Conservation (phyloP, 2,113 vertebrate genomes). For the Eptesicus fuscus region DNA sequence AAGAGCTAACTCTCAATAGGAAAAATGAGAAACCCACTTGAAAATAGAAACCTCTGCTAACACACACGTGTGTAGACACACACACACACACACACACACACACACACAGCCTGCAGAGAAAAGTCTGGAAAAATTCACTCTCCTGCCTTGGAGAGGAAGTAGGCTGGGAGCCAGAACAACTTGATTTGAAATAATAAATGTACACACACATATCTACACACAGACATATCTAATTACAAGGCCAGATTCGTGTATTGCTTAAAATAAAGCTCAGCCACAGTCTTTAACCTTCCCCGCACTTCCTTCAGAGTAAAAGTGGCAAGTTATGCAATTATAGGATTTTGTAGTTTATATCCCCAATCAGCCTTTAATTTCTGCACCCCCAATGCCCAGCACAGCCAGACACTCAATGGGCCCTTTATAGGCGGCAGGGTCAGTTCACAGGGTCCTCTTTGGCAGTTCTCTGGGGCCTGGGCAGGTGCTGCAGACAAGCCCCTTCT, state of each 20-base stretch:
- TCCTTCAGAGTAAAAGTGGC: background rate
- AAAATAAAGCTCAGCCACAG: background rate
- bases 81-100: background rate
- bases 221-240: background rate
- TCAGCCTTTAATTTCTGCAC: background rate
- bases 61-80: fast-evolving
- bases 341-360: background rate
- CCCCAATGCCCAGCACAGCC: fast-evolving
- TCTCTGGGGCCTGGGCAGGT: background rate
- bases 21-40: background rate
- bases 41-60: background rate
- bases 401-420: background rate
- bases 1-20: background rate
- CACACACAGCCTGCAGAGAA: background rate
- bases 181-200: background rate
- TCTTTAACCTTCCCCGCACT: background rate
- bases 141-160: background rate
- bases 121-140: background rate
- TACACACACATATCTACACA: background rate
- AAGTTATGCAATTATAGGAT: background rate
- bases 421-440: fast-evolving
- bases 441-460: fast-evolving
- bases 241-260: background rate
- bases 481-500: background rate
- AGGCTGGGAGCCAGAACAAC: background rate